Percentiles rank a stretch among this genome's conserved stretches.
Conservation (phyloP, 2,113 vertebrate species). For the Brachypteracias leptosomus region DNA sequence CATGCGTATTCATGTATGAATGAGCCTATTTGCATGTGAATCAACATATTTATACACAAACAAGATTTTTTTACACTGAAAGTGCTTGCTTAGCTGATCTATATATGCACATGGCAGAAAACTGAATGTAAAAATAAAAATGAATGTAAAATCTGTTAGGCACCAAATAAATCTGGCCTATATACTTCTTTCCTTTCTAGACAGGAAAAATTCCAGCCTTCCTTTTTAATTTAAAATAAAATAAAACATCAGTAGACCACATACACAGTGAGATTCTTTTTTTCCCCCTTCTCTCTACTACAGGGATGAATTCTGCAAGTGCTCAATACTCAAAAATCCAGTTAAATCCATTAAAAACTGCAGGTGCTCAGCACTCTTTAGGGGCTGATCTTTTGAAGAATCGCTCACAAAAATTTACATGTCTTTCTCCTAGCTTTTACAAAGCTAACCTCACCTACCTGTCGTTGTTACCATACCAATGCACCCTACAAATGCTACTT, state of each 20-base stretch:
- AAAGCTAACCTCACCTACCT: neutral
- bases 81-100: constrained; percentile 18
- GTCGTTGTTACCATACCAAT: neutral
- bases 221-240: neutral
- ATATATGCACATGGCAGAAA: neutral
- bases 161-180: neutral
- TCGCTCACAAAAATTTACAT: neutral
- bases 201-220: neutral
- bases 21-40: constrained; percentile 40
- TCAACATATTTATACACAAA: constrained; percentile 23
- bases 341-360: neutral
- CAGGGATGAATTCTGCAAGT: neutral
- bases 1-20: constrained; percentile 43
- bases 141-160: neutral
- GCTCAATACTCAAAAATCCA: neutral
- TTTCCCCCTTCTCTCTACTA: neutral
- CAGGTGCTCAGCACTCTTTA: neutral
- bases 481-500: neutral
- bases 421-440: neutral
- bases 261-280: neutral
- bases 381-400: neutral
- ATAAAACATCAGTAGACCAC: neutral
- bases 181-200: neutral
- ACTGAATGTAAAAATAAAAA: constrained; percentile 25
- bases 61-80: neutral